These are phyloP conservation scores for Margaritifera margaritifera DNA, from an alignment of 2,888 invertebrate species.

Conservation along the genomic window DNA sequence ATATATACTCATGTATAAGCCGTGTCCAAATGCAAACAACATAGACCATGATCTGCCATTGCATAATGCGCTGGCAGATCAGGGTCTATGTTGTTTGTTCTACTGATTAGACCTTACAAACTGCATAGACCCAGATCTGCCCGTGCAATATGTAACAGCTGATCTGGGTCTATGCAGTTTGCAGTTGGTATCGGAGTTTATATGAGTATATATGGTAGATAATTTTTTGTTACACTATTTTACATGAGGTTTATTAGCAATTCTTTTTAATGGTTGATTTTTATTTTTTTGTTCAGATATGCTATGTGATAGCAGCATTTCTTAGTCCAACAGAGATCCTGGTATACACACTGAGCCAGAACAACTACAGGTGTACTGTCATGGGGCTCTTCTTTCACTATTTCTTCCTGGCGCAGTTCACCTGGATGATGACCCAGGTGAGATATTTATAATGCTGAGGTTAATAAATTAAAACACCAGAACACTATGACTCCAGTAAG, in stretches of 20 bases:
- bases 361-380: constrained; percentile 68
- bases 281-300: constrained; percentile 50
- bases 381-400: constrained; percentile 69
- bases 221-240: not conserved
- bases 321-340: constrained; percentile 64
- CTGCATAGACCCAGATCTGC: too few relatives aligned
- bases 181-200: too few relatives aligned
- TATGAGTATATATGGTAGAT: too few relatives aligned
- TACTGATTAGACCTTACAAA: too few relatives aligned
- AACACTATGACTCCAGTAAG: too few relatives aligned
- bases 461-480: not conserved
- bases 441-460: not conserved
- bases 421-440: constrained; percentile 70
- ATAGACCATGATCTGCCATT: too few relatives aligned
- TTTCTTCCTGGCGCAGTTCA: constrained; percentile 70
- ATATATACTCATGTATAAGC: not conserved
- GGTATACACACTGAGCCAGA: constrained; percentile 39
- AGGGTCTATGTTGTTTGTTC: too few relatives aligned
- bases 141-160: too few relatives aligned
- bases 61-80: too few relatives aligned
- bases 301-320: constrained; percentile 67
- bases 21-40: too few relatives aligned
- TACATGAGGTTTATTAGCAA: not conserved
- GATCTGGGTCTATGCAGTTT: too few relatives aligned
- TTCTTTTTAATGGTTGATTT: not conserved